These are phyloP conservation scores for Globodera ellingtonae DNA, from an alignment of 1,140 invertebrate species.

Conservation along the genomic window DNA sequence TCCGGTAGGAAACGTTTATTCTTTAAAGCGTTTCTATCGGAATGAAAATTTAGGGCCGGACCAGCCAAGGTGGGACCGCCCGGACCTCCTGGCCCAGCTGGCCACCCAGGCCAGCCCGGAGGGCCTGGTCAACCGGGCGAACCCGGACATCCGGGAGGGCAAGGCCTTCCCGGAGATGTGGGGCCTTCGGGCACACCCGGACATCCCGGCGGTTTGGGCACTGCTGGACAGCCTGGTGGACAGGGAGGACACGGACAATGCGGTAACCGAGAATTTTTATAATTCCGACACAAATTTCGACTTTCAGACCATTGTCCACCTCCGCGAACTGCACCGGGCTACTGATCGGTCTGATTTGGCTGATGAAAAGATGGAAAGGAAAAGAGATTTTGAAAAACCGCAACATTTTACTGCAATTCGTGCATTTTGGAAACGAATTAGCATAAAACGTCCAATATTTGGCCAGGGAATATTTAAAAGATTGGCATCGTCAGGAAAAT, in stretches of 20 bases:
- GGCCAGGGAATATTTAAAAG: too few species aligned
- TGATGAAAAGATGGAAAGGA: background rate
- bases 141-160: constrained; percentile 33
- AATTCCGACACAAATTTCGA: background rate
- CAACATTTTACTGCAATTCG: background rate
- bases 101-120: constrained; percentile 36
- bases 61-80: constrained; percentile 14
- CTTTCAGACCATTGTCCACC: constrained; percentile 23
- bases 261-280: background rate
- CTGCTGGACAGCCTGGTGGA: constrained; percentile 24
- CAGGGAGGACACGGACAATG: constrained; percentile 21
- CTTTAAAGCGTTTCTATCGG: too few species aligned
- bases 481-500: too few species aligned
- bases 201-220: constrained; percentile 16
- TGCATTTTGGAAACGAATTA: too few species aligned
- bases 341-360: constrained; percentile 2
- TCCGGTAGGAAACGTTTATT: background rate
- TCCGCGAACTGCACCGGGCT: constrained; percentile 27
- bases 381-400: background rate
- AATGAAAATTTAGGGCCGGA: background rate
- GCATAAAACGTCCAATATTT: too few species aligned
- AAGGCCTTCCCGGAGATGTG: constrained; percentile 30
- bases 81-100: constrained; percentile 19
- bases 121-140: constrained; percentile 23
- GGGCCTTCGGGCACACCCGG: constrained; percentile 25